Evolutionary conservation across 2,113 vertebrate species (phyloP).

Genomic region (Nerophis lumbriciformis): DNA sequence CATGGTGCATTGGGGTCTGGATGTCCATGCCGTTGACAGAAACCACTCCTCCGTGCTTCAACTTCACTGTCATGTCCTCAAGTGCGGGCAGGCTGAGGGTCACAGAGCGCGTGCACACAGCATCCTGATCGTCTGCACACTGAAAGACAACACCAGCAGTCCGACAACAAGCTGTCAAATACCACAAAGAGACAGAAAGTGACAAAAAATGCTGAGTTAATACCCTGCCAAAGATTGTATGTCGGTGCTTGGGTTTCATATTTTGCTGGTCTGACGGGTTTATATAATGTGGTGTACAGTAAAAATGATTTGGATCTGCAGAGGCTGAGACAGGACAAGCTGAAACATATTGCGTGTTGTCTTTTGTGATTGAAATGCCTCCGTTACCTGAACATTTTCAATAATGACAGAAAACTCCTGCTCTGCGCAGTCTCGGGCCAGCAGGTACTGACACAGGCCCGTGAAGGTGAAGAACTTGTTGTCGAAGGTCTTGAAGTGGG

Average conservation of each 20-base stretch:
- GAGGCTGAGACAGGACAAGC: neutral
- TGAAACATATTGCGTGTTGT: neutral
- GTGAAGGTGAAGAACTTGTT: constrained; percentile 92
- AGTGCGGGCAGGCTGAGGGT: constrained; percentile 73
- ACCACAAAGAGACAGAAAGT: neutral
- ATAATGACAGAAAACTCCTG: constrained; percentile 83
- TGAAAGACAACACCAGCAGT: constrained; percentile 52
- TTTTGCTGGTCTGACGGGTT: too few relatives aligned
- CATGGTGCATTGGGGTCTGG: constrained; percentile 83
- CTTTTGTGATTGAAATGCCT: neutral
- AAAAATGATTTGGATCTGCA: neutral
- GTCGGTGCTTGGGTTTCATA: neutral
- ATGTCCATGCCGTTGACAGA: constrained; percentile 85
- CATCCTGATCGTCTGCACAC: constrained; percentile 91
- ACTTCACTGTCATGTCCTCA: constrained; percentile 79
- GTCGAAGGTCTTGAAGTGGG: constrained; percentile 96
- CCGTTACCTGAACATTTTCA: constrained; percentile 83
- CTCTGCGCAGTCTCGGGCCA: constrained; percentile 82
- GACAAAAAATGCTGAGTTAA: neutral
- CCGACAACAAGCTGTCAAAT: constrained; percentile 8
- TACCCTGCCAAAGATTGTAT: neutral
- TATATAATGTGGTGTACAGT: neutral
- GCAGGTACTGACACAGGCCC: constrained; percentile 87
- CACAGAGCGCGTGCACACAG: constrained; percentile 86
- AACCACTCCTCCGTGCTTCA: constrained; percentile 88